Evolutionary conservation across 2,797 vertebrate species (phyloP), one percentile per base, ranked within the genome.

Genomic region (Pachyuromys duprasi): DNA sequence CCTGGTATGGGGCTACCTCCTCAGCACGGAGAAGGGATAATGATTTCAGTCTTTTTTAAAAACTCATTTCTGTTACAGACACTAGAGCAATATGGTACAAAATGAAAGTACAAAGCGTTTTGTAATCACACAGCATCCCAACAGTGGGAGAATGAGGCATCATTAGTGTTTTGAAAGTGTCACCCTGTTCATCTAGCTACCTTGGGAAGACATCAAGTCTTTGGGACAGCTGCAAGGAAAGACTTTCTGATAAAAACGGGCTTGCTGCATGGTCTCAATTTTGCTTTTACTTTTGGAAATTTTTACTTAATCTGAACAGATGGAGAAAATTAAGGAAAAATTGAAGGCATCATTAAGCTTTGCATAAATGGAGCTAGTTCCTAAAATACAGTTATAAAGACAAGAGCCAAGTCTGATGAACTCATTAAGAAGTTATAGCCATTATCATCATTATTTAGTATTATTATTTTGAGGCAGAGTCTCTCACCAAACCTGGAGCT

Each of bases 211-310:
- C 49, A 72, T 80, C 15, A 75, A 91, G 26, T 86, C 75, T 65
- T 86, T 42, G 89, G 90, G 80, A n/a, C 28, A 2, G 18, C 67
- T 28, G 24, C 24, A 80, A 89, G 87, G 92, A 93, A 93, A 70
- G 81, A 31, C 74, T 75, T 89, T 63, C 60, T 62, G 72, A 17
- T n/a, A 84, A 84, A 82, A 70, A 55, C 8, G 8, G 31, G 24
- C 49, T 83, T 4, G 45, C 65, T 60, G 26, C n/a, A 12, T 86
- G n/a, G 24, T 92, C 36, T 70, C 57, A 7, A 9, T 86, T 87
- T 96, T 90, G 78, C 78, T 89, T 96, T 91, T 79, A 75, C 63
- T 89, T 96, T 93, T 72, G 67, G 94, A 96, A 96, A 13, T 82
- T 96, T 49, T 90, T 62, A 57, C 57, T 91, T 94, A 83, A 90